These are phyloP conservation scores for Laticauda laticaudata DNA, from an alignment of 2,113 vertebrate genomes.

Conservation along the genomic window DNA sequence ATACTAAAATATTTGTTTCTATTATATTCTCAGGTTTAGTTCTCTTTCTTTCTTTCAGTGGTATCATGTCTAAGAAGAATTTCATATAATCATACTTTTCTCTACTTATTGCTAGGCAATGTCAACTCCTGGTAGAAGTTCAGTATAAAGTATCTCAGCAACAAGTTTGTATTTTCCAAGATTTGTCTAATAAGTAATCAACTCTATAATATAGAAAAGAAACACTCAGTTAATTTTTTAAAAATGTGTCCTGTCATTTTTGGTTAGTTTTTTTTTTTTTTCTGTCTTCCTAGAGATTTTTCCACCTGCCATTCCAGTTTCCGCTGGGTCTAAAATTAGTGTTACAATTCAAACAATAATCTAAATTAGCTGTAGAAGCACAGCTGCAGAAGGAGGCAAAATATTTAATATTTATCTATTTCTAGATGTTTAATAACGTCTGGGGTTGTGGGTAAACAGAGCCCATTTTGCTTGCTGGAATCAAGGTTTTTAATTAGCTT, in stretches of 20 bases:
- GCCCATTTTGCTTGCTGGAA: neutral
- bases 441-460: conserved; percentile 1
- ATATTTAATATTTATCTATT: conserved; percentile 1
- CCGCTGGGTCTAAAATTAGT: conserved; percentile 3
- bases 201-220: neutral
- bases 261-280: neutral
- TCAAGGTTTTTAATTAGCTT: conserved; percentile 7
- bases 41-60: neutral
- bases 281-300: neutral
- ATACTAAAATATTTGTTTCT: neutral
- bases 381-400: neutral
- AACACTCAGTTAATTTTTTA: neutral
- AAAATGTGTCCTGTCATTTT: neutral
- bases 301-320: neutral
- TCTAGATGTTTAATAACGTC: neutral
- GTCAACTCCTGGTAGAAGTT: neutral
- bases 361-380: conserved; percentile 7
- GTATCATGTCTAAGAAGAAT: neutral
- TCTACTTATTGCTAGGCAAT: neutral
- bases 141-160: neutral
- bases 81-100: neutral
- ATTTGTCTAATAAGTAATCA: neutral
- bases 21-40: neutral
- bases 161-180: neutral
- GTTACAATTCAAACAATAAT: conserved; percentile 27